These are phyloP conservation scores for Drosophila watanabei DNA, from an alignment of 1,140 invertebrate genomes.

Conservation along the genomic window DNA sequence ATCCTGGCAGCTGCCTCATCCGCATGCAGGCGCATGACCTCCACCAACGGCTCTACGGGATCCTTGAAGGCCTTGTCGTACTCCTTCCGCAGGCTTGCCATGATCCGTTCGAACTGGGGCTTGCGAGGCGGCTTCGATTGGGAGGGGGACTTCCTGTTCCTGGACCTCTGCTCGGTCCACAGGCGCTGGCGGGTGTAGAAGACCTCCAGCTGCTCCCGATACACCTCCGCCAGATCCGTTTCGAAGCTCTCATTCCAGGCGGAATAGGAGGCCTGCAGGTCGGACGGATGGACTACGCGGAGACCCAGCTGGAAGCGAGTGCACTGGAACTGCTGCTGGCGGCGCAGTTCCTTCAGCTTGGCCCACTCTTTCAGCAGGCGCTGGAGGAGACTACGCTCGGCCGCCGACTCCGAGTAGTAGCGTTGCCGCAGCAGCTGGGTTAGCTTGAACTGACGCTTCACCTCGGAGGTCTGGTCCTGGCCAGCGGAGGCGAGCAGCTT, in stretches of 20 bases:
- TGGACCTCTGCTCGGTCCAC: constrained; percentile 29
- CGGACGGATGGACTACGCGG: constrained; percentile 60
- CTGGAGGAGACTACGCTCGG: constrained; percentile 71
- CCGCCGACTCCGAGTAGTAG: constrained; percentile 78
- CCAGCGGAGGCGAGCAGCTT: constrained; percentile 47
- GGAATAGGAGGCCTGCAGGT: constrained; percentile 36
- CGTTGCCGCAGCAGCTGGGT: constrained; percentile 76
- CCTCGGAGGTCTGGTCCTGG: constrained; percentile 29
- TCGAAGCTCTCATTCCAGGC: constrained; percentile 76
- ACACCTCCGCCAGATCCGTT: constrained; percentile 82
- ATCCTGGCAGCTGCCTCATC: constrained; percentile 32
- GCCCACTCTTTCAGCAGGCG: constrained; percentile 84
- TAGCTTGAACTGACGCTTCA: constrained; percentile 60
- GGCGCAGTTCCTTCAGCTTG: constrained; percentile 80
- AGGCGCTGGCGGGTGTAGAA: constrained; percentile 74
- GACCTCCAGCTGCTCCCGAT: constrained; percentile 75
- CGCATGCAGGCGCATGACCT: constrained; percentile 71
- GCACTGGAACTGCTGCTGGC: constrained; percentile 75
- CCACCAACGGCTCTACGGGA: constrained; percentile 86
- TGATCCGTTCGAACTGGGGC: constrained; percentile 74
- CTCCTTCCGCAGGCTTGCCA: constrained; percentile 69
- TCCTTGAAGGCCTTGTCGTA: constrained; percentile 85
- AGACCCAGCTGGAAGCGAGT: constrained; percentile 84
- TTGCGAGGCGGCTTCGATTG: constrained; percentile 63
- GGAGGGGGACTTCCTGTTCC: neutral